Conservation (phyloP, 2,888 invertebrate genomes). For the Pristionchus maxplancki region DNA sequence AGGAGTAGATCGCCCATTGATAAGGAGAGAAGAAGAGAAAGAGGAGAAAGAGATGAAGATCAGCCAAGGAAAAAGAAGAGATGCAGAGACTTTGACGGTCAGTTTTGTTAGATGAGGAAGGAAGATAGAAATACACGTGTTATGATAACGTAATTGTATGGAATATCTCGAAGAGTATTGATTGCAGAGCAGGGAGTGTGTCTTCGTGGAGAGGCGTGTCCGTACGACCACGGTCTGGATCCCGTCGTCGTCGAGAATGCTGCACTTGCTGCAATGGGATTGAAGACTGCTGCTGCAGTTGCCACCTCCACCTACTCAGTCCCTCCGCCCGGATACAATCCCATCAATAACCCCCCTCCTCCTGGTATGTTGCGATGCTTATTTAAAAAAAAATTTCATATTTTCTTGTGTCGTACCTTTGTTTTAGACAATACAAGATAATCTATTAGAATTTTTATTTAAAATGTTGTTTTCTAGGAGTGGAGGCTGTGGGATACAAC, state of each 20-base stretch:
- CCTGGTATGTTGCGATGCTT: constrained; percentile 55
- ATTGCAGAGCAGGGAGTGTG: constrained; percentile 92
- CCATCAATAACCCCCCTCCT: constrained; percentile 62
- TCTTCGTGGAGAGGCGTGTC: constrained; percentile 95
- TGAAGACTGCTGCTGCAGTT: neutral
- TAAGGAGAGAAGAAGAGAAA: constrained; percentile 57
- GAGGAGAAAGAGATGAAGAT: constrained; percentile 56
- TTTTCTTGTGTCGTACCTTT: too few relatives aligned
- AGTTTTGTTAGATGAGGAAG: constrained; percentile 59
- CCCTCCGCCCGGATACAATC: constrained; percentile 64
- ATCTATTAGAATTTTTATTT: too few relatives aligned
- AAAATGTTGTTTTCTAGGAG: constrained; percentile 32
- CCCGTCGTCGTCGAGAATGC: constrained; percentile 88
- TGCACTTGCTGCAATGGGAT: constrained; percentile 61
- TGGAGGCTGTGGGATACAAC: constrained; percentile 68
- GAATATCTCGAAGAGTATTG: neutral
- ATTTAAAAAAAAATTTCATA: too few relatives aligned
- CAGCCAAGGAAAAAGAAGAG: constrained; percentile 78
- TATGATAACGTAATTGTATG: too few relatives aligned
- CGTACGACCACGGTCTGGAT: constrained; percentile 96
- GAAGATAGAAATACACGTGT: neutral
- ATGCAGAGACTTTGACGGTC: constrained; percentile 92
- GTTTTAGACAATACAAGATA: too few relatives aligned
- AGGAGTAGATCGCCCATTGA: constrained; percentile 58
- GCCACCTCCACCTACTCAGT: constrained; percentile 53